Base-by-base conservation (phyloP, 2,888 invertebrate genomes). In the Tethea ocularis region DNA sequence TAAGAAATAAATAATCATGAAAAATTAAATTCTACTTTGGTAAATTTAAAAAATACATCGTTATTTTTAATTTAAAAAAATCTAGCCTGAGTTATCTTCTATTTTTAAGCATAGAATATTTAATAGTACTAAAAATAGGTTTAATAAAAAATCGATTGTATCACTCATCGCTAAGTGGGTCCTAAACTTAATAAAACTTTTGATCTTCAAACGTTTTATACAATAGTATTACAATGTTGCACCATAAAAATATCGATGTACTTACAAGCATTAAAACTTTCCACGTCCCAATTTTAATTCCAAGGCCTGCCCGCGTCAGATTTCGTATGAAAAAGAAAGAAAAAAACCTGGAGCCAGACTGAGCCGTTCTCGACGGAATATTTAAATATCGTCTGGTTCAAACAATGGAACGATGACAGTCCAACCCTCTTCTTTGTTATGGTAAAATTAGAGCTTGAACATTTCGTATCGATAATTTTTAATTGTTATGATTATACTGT, bases 331-430 rank as follows among this genome's bases (percentile, higher is more conserved):
- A 82, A 82, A 72, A 72, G 73, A 59, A 71, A 73, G 67, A 69
- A 75, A 75, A 76, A 77, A 74, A 72, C 70, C 74, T 63, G 73
- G 76, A 80, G 75, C 80, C 78, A 74, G 83, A 75, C 83, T 69
- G 78, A 70, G 69, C 74, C 76, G 79, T 74, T 46, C 78, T 75
- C 78, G 78, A 64, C 75, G 78, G 84, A 78, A 86, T 87, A 89
- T 91, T 91, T 90, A 91, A 89, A 91, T 89, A 88, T 81, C 84
- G 89, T 91, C 89, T 89, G 89, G 77, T 68, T 75, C 79, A 84
- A 88, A 91, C 91, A 91, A 91, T 89, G 85, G 86, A 59, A 62
- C 76, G 75, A 72, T 84, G 85, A 84, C 84, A 84, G 80, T 71
- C 79, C 81, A 80, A 75, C 83, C 83, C 80, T 75, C 72, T 71